Base-by-base conservation (phyloP, 2,888 invertebrate species). In the Trypoxylon attenuatum region DNA sequence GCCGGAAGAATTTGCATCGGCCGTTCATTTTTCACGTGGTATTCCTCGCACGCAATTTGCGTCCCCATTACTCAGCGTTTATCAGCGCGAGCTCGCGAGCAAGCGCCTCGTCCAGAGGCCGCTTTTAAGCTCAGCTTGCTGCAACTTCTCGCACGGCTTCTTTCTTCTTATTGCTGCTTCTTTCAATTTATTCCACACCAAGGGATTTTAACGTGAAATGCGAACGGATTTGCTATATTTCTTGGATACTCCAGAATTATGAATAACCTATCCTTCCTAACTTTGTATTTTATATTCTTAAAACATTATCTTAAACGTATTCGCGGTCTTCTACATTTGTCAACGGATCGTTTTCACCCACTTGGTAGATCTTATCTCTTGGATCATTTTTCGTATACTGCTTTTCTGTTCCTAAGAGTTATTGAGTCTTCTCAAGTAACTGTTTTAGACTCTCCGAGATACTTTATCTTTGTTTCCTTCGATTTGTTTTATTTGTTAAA, bases 51-150 rank as follows among this genome's bases (percentile, higher is more conserved):
- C 60, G 79, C 77, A 73, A 77, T 78, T 78, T 68, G 77, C 70
- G 73, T 70, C 66, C 66, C 76, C 78, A 78, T 80, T 78, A 80
- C 71, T 78, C 76, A 73, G 60, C 76, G 76, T 76, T 78, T 79
- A 81, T 81, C 80, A 71, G 76, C 62, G 42, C 53, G 53, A 61
- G 43, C 33, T 27, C 27, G 2, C 3, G 33, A 4, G n/a, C 52
- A 42, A 62, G 45, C 52, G 54, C 23, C 39, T 51, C 50, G 6
- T 19, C 23, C 21, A 53, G 19, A 10, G 8, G 5, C 29, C 2
- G 33, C 23, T 21, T 41, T 50, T 45, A 39, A 18, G 27, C 38
- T 13, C 19, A 19, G 19, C 10, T 8, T 6, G 15, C 8, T 25
- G n/a, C 41, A 6, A 27, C 27, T 22, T 29, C 23, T 1, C 41